These are phyloP conservation scores for Zophobas morio DNA, from an alignment of 1,140 invertebrate genomes.

Conservation along the genomic window DNA sequence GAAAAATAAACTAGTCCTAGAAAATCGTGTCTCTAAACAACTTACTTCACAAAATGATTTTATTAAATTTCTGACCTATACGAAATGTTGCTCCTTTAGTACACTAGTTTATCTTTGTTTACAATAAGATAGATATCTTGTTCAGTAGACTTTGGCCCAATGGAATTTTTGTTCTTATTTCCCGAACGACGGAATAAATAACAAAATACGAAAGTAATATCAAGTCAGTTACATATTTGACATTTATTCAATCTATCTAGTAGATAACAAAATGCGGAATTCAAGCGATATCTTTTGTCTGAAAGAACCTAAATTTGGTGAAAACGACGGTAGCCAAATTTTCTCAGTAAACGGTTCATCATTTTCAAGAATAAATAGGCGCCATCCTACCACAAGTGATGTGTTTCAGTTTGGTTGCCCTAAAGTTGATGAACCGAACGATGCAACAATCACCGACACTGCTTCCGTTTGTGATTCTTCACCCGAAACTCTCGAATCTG, in stretches of 20 bases:
- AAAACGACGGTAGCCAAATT: constrained; percentile 58
- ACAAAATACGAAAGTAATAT: not conserved
- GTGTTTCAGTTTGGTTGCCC: constrained; percentile 4
- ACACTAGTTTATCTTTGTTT: no score
- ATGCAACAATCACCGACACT: no score
- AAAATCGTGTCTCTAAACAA: no score
- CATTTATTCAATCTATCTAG: constrained; percentile 13
- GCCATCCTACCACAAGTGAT: constrained; percentile 27
- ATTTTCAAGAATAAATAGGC: constrained; percentile 50
- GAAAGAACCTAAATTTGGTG: constrained; percentile 55
- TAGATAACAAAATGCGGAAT: constrained; percentile 56
- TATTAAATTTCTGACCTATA: no score
- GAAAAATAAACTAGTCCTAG: no score
- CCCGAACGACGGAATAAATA: no score
- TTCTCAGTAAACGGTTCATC: constrained; percentile 59
- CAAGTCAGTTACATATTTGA: constrained; percentile 35
- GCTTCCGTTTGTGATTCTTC: no score
- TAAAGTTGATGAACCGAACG: constrained; percentile 6
- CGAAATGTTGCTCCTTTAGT: no score
- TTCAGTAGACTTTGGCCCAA: no score
- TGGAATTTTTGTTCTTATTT: no score
- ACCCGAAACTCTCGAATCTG: constrained; percentile 5
- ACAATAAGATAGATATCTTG: no score
- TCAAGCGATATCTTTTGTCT: constrained; percentile 61
- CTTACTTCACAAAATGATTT: no score